A percentile compares a stretch with the other conserved stretches of the same genome.
phyloP scores from a whole-genome alignment of 2,888 invertebrate genomes.

The Notodonta dromedarius region DNA sequence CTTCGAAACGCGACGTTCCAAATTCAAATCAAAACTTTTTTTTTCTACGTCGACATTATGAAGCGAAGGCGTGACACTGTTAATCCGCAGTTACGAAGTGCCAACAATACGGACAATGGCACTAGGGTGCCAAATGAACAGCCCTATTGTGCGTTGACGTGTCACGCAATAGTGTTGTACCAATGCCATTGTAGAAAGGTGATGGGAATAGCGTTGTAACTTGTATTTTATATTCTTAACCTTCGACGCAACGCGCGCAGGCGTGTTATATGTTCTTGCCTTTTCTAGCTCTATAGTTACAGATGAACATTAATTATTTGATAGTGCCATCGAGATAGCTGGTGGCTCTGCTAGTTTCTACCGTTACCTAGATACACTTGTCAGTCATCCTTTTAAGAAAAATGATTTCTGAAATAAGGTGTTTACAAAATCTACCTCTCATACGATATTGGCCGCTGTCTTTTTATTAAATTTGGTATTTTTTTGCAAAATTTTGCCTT shows the following conservation, averaged over 20 bases:
- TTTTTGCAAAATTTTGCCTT: too few species aligned
- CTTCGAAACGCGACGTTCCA: constrained; percentile 11
- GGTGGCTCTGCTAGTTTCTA: too few species aligned
- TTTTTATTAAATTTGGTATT: too few species aligned
- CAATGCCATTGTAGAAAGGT: constrained; percentile 33
- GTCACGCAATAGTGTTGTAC: constrained; percentile 55
- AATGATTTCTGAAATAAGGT: too few species aligned
- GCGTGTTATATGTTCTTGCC: too few species aligned
- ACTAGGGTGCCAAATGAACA: constrained; percentile 56
- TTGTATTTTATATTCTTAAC: constrained; percentile 15
- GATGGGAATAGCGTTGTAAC: constrained; percentile 41
- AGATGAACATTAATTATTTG: too few species aligned
- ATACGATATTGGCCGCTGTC: too few species aligned
- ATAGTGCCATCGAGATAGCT: too few species aligned
- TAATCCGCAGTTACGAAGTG: constrained; percentile 71
- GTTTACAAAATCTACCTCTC: too few species aligned
- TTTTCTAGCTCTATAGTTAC: too few species aligned
- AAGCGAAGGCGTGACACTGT: constrained; percentile 63
- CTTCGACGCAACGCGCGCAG: not conserved
- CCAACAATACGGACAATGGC: constrained; percentile 31
- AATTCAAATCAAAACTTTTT: constrained; percentile 11
- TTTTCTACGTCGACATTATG: constrained; percentile 32
- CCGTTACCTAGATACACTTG: too few species aligned
- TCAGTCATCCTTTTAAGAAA: too few species aligned
- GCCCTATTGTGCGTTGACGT: constrained; percentile 47